A percentile compares a stretch with the other conserved stretches of the same genome.
Evolutionary conservation across 2,113 vertebrate genomes (phyloP).

Genomic region (Brevimyrus niger): DNA sequence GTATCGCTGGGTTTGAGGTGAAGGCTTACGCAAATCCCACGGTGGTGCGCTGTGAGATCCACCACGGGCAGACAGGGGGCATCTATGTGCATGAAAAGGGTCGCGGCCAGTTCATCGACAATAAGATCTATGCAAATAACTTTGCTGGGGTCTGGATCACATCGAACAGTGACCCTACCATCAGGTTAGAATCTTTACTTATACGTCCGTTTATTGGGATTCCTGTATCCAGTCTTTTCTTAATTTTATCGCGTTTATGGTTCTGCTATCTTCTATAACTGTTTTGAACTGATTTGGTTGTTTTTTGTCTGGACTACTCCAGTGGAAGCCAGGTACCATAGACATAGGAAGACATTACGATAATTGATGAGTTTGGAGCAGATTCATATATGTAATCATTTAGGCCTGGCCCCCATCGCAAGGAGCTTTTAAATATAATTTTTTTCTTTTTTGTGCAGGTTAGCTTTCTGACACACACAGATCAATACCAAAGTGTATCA

Average conservation of each 20-base stretch:
- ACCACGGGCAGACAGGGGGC: conserved; percentile 95
- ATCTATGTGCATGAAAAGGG: conserved; percentile 99
- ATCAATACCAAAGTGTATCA: neutral
- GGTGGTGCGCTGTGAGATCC: conserved; percentile 95
- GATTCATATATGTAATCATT: neutral
- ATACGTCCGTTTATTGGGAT: neutral
- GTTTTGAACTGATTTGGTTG: neutral
- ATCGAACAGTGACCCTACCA: conserved; percentile 97
- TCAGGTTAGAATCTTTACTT: conserved; percentile 66
- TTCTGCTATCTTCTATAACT: neutral
- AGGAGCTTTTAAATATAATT: neutral
- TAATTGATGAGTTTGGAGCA: neutral
- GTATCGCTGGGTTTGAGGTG: conserved; percentile 97
- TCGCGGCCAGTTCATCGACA: conserved; percentile 97
- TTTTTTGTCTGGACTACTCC: neutral
- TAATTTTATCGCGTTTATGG: neutral
- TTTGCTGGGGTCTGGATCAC: conserved; percentile 99
- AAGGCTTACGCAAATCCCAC: conserved; percentile 98
- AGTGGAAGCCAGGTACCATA: neutral
- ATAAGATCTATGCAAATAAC: conserved; percentile 99
- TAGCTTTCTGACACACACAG: neutral
- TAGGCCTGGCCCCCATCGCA: neutral
- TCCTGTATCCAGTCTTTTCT: neutral
- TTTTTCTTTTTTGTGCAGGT: neutral
- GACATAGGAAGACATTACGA: neutral